A percentile compares a stretch with the other conserved stretches of the same genome.
phyloP scores from a whole-genome alignment of 2,113 vertebrate genomes.

The Eidolon helvum region DNA sequence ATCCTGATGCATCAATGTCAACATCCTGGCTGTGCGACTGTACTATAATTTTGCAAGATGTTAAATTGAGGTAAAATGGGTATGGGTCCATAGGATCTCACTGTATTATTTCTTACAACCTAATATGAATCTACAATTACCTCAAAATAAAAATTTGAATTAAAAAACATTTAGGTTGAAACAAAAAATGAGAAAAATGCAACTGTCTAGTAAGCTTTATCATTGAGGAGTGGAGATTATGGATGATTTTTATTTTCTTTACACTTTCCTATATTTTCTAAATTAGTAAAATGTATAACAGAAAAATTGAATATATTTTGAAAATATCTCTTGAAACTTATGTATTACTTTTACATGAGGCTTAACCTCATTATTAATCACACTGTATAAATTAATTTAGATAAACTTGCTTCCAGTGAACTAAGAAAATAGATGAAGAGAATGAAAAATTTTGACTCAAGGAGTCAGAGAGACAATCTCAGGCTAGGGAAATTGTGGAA shows the following conservation, averaged over 20 bases:
- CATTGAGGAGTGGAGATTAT: not conserved
- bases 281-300: not conserved
- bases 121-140: not conserved
- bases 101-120: not conserved
- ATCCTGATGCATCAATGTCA: not conserved
- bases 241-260: not conserved
- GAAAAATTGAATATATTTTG: not conserved
- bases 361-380: not conserved
- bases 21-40: not conserved
- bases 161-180: not conserved
- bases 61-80: not conserved
- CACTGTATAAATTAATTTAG: not conserved
- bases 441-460: not conserved
- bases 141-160: not conserved
- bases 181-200: slow-evolving; percentile 6
- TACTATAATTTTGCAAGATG: not conserved
- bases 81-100: not conserved
- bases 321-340: not conserved
- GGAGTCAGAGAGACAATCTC: not conserved
- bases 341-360: not conserved
- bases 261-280: not conserved
- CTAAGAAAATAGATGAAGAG: not conserved
- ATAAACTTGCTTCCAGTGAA: not conserved
- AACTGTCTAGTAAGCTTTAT: not conserved
- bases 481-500: not conserved